Base-by-base conservation (phyloP, 2,113 vertebrate species). In the Ibidorhyncha struthersii region DNA sequence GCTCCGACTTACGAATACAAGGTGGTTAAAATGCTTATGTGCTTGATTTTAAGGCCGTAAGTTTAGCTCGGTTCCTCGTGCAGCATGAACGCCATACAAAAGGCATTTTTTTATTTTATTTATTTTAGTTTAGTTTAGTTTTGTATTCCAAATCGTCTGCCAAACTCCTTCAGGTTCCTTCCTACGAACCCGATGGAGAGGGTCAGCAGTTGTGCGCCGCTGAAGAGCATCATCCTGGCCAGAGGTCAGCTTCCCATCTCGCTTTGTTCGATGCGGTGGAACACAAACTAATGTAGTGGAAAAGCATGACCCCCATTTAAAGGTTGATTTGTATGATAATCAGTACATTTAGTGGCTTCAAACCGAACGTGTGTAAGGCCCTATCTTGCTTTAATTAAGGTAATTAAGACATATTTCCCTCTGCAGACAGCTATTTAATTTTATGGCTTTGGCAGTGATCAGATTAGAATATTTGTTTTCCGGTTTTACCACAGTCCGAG, bases 381-480 rank as follows among this genome's bases (percentile, higher is more conserved):
- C 79, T 97, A 71, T 81, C 90, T 95, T 96, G 91, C 93, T 94
- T 97, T 98, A 97, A 97, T 96, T 96, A 98, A 98, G 91, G 90
- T 90, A 96, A 97, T 97, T 98, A 97, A 96, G 96, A 93, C 94
- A 78, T 96, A 97, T 95, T 98, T 98, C 81, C 93, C 91, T 90
- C 71, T 69, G 73, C 94, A 96, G 95, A 96, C 82, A 92, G 94
- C 93, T 94, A 96, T 97, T 98, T 97, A 93, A 94, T 96, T 96
- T 97, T 97, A 98, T 86, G 86, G 81, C 95, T 97, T 86, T 77
- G 77, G 96, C 97, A 80, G 83, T 86, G 93, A 97, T 96, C 86
- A 94, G 91, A 95, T 92, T 69, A 86, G 91, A 95, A 89, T 96
- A 96, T 96, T 95, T 96, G 91, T 93, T 97, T 94, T 96, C 90